phyloP scores from a whole-genome alignment of 2,113 vertebrate genomes.

The Poeciliopsis prolifica region DNA sequence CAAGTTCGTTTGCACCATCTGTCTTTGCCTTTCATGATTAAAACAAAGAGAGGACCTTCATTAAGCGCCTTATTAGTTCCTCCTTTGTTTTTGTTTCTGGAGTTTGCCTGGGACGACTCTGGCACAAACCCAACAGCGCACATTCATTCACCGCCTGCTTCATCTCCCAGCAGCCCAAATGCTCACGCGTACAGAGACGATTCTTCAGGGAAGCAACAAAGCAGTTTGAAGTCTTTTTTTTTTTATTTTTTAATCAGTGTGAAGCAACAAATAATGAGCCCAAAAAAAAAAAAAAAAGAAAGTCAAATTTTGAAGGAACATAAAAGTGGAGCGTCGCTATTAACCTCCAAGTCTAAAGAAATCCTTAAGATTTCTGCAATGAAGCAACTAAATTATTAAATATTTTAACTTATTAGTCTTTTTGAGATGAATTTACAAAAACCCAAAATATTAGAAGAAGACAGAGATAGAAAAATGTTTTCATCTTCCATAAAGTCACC shows the following conservation, averaged over 20 bases:
- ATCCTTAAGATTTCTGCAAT: too few species aligned
- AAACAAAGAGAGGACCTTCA: constrained; percentile 59
- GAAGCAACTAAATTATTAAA: too few species aligned
- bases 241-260: neutral
- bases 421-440: too few species aligned
- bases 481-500: too few species aligned
- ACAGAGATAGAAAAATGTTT: too few species aligned
- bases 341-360: too few species aligned
- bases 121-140: constrained; percentile 22
- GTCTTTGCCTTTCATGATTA: constrained; percentile 44
- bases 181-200: constrained; percentile 9
- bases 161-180: constrained; percentile 13
- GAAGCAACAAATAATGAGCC: neutral
- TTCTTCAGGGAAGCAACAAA: constrained; percentile 27
- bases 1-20: constrained; percentile 66
- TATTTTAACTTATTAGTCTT: too few species aligned
- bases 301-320: too few species aligned
- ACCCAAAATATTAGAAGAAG: too few species aligned
- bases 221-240: neutral
- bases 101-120: constrained; percentile 44
- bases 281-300: too few species aligned
- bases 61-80: constrained; percentile 51
- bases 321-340: too few species aligned
- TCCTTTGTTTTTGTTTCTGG: constrained; percentile 52
- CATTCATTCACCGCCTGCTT: neutral